These are phyloP conservation scores for Lacerta bilineata DNA, from an alignment of 2,797 vertebrate genomes.

Conservation along the genomic window DNA sequence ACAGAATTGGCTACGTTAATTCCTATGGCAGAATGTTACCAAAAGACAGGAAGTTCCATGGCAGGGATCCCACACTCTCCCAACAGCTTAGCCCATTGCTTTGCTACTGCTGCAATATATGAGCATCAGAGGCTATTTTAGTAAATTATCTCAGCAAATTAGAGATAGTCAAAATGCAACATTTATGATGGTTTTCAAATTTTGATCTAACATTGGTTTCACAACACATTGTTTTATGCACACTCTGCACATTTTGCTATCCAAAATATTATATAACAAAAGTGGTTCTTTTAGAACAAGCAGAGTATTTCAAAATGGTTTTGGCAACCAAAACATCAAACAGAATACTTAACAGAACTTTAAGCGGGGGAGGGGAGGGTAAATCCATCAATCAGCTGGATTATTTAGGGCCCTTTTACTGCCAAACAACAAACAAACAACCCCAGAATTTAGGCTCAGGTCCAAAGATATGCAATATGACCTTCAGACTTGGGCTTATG, in stretches of 20 bases:
- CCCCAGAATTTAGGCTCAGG: neutral
- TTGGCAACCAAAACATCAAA: neutral
- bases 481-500: slow-evolving; percentile 14
- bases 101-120: neutral
- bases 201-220: slow-evolving; percentile 5
- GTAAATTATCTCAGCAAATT: slow-evolving; percentile 14
- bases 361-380: neutral
- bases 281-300: slow-evolving; percentile 20
- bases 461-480: slow-evolving; percentile 11
- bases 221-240: neutral
- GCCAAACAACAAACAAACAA: slow-evolving; percentile 19
- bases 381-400: neutral
- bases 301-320: slow-evolving; percentile 15
- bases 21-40: neutral
- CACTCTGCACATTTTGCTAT: slow-evolving; percentile 1
- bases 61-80: neutral
- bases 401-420: neutral
- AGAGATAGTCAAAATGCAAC: neutral
- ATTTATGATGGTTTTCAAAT: slow-evolving; percentile 6
- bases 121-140: slow-evolving; percentile 1
- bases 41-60: neutral
- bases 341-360: neutral
- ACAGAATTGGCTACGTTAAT: neutral
- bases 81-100: neutral
- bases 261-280: slow-evolving; percentile 23